These are phyloP conservation scores for Drosophila persimilis DNA, from an alignment of 1,140 invertebrate species.

Conservation along the genomic window DNA sequence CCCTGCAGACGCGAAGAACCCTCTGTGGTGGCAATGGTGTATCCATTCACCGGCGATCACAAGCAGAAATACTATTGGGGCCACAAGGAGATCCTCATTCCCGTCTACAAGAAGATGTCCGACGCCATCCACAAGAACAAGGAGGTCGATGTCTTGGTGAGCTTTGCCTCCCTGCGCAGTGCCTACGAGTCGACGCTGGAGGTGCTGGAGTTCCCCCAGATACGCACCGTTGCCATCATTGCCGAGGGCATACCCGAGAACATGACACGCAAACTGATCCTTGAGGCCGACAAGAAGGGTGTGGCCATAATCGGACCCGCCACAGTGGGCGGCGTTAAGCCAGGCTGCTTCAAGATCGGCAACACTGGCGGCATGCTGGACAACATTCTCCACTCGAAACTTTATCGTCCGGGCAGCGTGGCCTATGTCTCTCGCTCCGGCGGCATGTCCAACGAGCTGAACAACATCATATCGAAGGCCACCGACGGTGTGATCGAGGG, in stretches of 20 bases:
- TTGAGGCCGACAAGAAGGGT: slow-evolving; percentile 90
- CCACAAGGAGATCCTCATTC: slow-evolving; percentile 97
- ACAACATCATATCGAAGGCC: slow-evolving; percentile 98
- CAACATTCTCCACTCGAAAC: slow-evolving; percentile 98
- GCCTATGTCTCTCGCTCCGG: slow-evolving; percentile 99
- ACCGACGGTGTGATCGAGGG: slow-evolving; percentile 99
- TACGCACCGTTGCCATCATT: slow-evolving; percentile 98
- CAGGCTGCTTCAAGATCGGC: slow-evolving; percentile 99
- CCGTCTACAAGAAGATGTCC: slow-evolving; percentile 98
- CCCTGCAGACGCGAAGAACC: slow-evolving; percentile 92
- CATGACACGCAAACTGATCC: slow-evolving; percentile 97
- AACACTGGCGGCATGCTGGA: slow-evolving; percentile 99
- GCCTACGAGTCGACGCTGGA: slow-evolving; percentile 99
- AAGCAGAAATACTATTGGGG: slow-evolving; percentile 99
- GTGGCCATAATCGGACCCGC: slow-evolving; percentile 98
- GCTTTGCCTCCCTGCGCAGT: slow-evolving; percentile 98
- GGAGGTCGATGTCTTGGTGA: slow-evolving; percentile 98
- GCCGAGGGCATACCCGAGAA: slow-evolving; percentile 99
- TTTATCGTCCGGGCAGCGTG: slow-evolving; percentile 98
- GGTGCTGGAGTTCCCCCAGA: slow-evolving; percentile 93
- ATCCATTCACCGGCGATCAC: slow-evolving; percentile 99
- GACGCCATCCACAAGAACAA: slow-evolving; percentile 97
- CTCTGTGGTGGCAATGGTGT: slow-evolving; percentile 97
- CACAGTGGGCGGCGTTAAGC: slow-evolving; percentile 98
- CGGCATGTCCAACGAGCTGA: slow-evolving; percentile 99